These are phyloP conservation scores for Panurus biarmicus DNA, from an alignment of 2,113 vertebrate genomes.

Conservation along the genomic window DNA sequence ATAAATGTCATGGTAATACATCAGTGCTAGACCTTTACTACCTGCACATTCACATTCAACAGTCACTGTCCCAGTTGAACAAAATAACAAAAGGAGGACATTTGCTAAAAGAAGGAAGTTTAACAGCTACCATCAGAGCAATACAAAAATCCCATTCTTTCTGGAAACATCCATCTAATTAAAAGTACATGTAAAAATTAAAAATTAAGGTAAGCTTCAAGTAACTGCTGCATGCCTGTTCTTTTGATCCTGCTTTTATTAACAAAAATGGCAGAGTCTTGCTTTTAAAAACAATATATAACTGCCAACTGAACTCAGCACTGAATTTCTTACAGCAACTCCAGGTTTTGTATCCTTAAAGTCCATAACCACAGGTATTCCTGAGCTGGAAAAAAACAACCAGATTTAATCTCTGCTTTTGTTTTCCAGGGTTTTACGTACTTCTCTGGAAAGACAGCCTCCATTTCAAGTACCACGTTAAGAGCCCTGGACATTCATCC, in stretches of 20 bases:
- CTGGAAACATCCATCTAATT: not conserved
- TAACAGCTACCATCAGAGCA: not conserved
- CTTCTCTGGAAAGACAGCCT: not conserved
- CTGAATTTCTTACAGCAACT: not conserved
- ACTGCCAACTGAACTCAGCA: not conserved
- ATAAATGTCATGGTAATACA: not conserved
- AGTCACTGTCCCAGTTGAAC: not conserved
- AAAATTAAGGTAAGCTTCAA: not conserved
- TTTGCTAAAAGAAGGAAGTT: not conserved
- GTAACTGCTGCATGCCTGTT: not conserved
- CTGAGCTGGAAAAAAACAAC: not conserved
- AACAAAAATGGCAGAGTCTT: not conserved
- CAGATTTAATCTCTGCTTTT: not conserved
- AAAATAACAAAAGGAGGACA: not conserved
- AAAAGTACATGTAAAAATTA: not conserved
- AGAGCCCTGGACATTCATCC: not conserved
- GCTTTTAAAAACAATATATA: not conserved
- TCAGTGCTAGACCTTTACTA: not conserved
- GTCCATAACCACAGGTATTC: conserved; percentile 15
- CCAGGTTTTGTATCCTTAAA: not conserved
- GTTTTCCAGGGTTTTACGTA: not conserved
- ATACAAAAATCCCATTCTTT: not conserved
- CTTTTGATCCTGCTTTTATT: not conserved
- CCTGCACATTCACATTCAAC: not conserved
- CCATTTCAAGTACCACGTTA: not conserved